Base-by-base conservation (phyloP, 1,140 invertebrate genomes). In the Drosophila aff. region DNA sequence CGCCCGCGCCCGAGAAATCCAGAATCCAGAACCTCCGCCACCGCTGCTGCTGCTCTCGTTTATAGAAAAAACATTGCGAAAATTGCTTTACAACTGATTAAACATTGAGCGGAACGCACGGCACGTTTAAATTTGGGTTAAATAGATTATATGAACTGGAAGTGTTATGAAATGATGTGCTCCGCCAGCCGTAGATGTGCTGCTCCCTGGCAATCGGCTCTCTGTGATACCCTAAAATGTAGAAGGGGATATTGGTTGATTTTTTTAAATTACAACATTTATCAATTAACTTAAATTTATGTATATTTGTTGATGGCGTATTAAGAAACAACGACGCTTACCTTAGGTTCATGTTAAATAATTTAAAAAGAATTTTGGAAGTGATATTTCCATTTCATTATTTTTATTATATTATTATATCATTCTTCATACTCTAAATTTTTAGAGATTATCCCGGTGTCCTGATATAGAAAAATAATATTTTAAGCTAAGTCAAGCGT, bases 81-180 rank as follows among this genome's bases (percentile, higher is more conserved):
- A 89, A 91, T 87, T 81, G 87, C 77, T 86, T 91, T 91, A 91
- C 86, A 83, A 87, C 78, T 87, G 87, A 91, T 87, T 91, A 91
- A 91, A 91, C 86, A 91, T 67, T 67, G 87, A 87, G 69, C 74
- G 64, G 74, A 84, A 87, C 83, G 83, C 83, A 89, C 81, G 85
- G 81, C 80, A 87, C 83, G 83, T 87, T 87, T 87, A 87, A 87
- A 87, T 87, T 89, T 90, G 85, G 81, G 85, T 90, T 89, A 85
- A 90, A 90, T 84, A 85, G 81, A 89, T 90, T 90, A 84, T 84
- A 90, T 90, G 85, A 89, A 85, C 81, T 89, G 81, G 85, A 89
- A 89, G 85, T 89, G 85, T 89, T 89, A 89, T 81, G 84, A 89
- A 89, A 90, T 89, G 77, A 89, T 89, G 84, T 84, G 84, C 81